Percentiles rank a stretch among this genome's conserved stretches.
Evolutionary conservation across 2,113 vertebrate species (phyloP).

Genomic region (Oxyura jamaicensis): DNA sequence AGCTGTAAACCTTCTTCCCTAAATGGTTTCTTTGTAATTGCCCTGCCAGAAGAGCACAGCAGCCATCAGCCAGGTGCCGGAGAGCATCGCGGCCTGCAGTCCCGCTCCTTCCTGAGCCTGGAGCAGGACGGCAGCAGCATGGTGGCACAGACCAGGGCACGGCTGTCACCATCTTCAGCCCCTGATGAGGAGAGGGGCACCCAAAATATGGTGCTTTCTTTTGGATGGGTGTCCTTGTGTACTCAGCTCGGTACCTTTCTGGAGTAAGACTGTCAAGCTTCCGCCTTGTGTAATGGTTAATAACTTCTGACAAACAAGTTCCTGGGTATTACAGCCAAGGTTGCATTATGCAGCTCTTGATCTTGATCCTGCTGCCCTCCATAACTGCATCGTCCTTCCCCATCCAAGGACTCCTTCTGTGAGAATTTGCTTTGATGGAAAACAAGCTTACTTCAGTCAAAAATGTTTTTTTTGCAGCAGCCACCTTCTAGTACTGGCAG

Average conservation of each 20-base stretch:
- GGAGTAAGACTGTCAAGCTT: background rate
- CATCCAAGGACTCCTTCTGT: background rate
- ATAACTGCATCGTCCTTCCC: background rate
- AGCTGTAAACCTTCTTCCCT: background rate
- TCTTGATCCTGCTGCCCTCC: background rate
- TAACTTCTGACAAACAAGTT: background rate
- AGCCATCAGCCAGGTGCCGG: background rate
- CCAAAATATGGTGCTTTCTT: background rate
- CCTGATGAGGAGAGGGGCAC: background rate
- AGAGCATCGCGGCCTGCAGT: background rate
- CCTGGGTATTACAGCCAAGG: background rate
- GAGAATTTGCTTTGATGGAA: background rate
- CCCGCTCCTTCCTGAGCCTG: background rate
- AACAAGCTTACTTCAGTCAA: background rate
- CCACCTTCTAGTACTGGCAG: background rate
- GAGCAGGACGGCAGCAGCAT: background rate
- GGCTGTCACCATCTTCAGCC: background rate
- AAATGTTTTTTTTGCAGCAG: background rate
- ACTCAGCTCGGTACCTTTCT: background rate
- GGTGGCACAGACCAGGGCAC: background rate
- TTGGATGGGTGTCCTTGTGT: background rate
- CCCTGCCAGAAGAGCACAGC: background rate
- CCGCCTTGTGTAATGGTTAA: background rate
- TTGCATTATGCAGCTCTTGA: background rate
- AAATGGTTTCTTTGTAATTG: background rate